These are phyloP conservation scores for Spheniscus mendiculus DNA, from an alignment of 2,113 vertebrate species.

Conservation along the genomic window DNA sequence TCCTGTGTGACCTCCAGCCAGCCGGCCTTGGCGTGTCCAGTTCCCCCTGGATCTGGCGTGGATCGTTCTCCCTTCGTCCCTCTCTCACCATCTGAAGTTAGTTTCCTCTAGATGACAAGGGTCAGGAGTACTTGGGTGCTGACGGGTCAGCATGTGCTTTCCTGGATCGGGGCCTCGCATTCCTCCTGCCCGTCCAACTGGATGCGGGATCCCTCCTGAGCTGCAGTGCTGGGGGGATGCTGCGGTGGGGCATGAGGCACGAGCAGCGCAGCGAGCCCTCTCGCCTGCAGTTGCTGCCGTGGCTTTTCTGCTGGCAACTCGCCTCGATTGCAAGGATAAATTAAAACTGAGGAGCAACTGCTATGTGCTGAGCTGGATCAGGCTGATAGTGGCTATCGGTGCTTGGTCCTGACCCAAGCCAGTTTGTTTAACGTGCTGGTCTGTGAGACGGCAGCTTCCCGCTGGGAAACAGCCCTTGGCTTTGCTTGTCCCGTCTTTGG, in stretches of 20 bases:
- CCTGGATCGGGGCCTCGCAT: neutral
- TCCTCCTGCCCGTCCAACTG: neutral
- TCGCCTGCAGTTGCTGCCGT: accelerated
- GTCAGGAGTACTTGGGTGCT: neutral
- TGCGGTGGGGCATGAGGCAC: neutral
- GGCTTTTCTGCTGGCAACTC: neutral
- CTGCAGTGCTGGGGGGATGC: neutral
- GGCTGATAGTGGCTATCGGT: neutral
- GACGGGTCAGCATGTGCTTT: neutral
- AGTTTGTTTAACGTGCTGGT: neutral
- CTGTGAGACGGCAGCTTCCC: neutral
- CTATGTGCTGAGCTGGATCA: neutral
- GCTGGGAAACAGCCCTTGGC: neutral
- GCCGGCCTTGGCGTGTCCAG: accelerated
- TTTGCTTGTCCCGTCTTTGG: neutral
- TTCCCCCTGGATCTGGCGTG: neutral
- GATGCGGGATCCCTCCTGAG: neutral
- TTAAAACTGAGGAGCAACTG: neutral
- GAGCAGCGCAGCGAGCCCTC: neutral
- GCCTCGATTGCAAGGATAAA: neutral
- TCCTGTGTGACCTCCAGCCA: neutral
- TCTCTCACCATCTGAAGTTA: neutral
- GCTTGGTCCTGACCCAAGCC: neutral
- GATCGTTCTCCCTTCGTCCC: neutral
- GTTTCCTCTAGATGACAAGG: slow-evolving; percentile 15